A percentile compares a stretch with the other conserved stretches of the same genome.
Evolutionary conservation across 30 jellyfish, hydroid and myxozoan species (phyloP).

Genomic region (Pelagia noctiluca): DNA sequence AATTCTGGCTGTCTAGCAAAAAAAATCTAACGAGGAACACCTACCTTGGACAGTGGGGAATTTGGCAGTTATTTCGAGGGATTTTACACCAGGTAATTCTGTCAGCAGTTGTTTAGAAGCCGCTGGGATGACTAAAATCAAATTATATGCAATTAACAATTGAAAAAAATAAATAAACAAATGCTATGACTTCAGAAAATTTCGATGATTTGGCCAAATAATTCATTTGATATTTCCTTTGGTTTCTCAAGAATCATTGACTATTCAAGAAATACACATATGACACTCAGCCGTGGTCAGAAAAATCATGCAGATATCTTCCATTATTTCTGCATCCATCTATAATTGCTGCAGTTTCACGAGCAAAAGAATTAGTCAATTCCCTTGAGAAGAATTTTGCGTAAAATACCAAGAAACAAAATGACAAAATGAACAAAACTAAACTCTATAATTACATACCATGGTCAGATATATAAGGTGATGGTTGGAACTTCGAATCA

Average conservation of each 20-base stretch:
- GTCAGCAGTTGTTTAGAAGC: slow-evolving; percentile 74
- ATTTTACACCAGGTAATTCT: slow-evolving; percentile 89
- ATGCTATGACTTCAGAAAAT: too few relatives aligned
- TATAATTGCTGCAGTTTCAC: too few relatives aligned
- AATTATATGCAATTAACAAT: background rate
- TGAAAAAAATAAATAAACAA: background rate
- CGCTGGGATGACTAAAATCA: slow-evolving; percentile 72
- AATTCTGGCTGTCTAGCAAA: too few relatives aligned
- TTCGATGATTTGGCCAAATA: too few relatives aligned
- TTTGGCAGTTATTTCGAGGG: slow-evolving; percentile 91
- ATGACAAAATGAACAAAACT: background rate
- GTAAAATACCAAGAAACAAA: background rate
- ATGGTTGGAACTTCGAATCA: slow-evolving; percentile 79
- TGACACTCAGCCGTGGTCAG: too few relatives aligned
- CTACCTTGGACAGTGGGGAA: slow-evolving; percentile 93
- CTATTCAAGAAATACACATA: too few relatives aligned
- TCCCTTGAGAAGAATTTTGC: too few relatives aligned
- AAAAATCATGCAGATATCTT: too few relatives aligned
- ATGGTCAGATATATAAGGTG: slow-evolving; percentile 88
- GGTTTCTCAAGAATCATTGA: too few relatives aligned
- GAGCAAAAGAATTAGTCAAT: too few relatives aligned
- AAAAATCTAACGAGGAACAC: background rate
- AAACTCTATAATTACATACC: slow-evolving; percentile 49
- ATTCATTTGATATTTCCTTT: too few relatives aligned
- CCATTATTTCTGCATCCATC: too few relatives aligned